Base-by-base conservation (phyloP, 2,113 vertebrate species). In the Mungos mungo region DNA sequence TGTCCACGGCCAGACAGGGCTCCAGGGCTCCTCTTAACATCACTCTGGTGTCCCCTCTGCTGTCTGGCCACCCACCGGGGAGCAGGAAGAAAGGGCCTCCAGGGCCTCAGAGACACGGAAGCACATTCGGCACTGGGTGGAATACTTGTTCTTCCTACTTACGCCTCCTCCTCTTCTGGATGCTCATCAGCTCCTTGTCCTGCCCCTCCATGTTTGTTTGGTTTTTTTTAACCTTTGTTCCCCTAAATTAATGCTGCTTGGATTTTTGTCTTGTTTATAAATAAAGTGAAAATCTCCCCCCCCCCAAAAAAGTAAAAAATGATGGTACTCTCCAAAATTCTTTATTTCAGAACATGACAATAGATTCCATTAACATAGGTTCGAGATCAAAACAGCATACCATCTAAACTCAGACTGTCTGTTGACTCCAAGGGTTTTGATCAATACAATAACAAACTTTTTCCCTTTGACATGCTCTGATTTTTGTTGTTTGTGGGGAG, bases 181-280 rank as follows among this genome's bases (percentile, higher is more conserved):
- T 8, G 54, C 12, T 57, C 93, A 80, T 89, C 21, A 65, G 72
- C 54, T 93, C 69, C 83, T 97, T 86, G 89, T 57, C 77, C 82
- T 90, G 38, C 18, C 94, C 74, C 84, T 68, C 76, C 21, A 27
- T 90, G 63, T 79, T 52, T 71, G 98, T 95, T 98, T 41, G 4
- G 4, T 41, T 41, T 96, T 89, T 52, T 88, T 94, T 85, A 88
- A 86, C n/a, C 38, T n/a, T 91, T 96, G 69, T 92, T 94, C 74
- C 80, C 94, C 88, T 98, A 98, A 98, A 97, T 99, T 98, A 98
- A 99, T 98, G 98, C 98, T 98, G 98, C 98, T 99, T 98, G 96
- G 98, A 98, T 97, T 98, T 98, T 97, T 94, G 88, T 98, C 98
- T 98, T 97, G 97, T 99, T 98, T 99, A 98, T 98, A 98, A 97